Base-by-base conservation (phyloP, 2,113 vertebrate species). In the Empidonax traillii region DNA sequence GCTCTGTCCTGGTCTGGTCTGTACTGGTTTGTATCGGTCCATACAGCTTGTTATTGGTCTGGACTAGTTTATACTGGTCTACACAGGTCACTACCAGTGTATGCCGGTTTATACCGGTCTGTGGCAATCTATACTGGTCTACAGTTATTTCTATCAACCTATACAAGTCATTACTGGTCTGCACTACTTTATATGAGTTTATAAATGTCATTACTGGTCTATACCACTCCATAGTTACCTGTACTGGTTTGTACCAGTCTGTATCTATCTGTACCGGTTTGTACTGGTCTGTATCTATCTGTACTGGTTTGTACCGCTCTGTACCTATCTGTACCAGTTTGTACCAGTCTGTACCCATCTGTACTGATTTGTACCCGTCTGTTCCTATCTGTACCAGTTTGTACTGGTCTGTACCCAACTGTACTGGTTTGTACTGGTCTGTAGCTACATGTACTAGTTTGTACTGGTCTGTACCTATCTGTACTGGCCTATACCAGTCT, bases 271-370 rank as follows among this genome's bases (percentile, higher is more conserved):
- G 14, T 14, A 27, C 51, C 28, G 27, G 27, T 52, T 28, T 28
- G 51, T 46, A 55, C 14, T 3, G n/a, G 10, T 31, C 3, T 5
- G 1, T 33, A 9, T 6, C 1, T 8, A 2, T 19, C 41, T 9
- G 4, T 25, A 67, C 12, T 47, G 46, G 46, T 47, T 20, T 6
- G 2, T 9, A 28, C 5, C 2, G 13, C 6, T 20, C 3, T 5
- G 1, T 22, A 21, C 5, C 2, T 6, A 2, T 14, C 43, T 5
- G 2, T 8, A 30, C 5, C 2, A 10, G 8, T 21, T 18, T 5
- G 0, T 52, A 62, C 31, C 17, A 47, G 10, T 20, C 1, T 2
- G 1, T 7, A 68, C 27, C 14, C 9, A 25, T 6, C 52, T 8
- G 10, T 51, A 21, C 30, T 33, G 53, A 30, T 55, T 10, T 31